Conservation (phyloP, 1,140 invertebrate species). For the Lordiphosa collinella region DNA sequence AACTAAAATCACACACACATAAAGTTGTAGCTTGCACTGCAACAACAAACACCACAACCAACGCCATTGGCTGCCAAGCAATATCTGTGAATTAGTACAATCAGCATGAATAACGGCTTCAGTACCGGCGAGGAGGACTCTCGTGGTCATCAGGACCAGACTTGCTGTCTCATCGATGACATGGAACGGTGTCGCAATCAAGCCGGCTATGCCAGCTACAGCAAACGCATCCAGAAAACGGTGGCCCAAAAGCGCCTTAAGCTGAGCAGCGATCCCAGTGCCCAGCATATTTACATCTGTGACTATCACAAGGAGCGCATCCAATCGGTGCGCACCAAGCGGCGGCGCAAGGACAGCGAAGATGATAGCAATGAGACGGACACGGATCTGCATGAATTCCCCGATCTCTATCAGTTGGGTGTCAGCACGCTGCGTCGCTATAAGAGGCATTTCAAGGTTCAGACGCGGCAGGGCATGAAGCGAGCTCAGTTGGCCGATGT, state of each 20-base stretch:
- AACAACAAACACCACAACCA: no score
- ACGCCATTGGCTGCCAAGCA: no score
- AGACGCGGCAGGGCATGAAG: conserved; percentile 93
- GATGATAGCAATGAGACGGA: conserved; percentile 94
- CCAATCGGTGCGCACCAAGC: conserved; percentile 93
- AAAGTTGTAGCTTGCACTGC: no score
- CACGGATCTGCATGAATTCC: conserved; percentile 90
- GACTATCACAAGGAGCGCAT: conserved; percentile 97
- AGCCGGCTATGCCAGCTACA: conserved; percentile 97
- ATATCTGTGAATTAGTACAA: no score
- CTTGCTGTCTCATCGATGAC: conserved; percentile 96
- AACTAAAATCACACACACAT: no score
- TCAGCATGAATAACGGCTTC: conserved; percentile 88
- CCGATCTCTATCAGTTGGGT: conserved; percentile 95
- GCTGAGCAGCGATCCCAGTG: conserved; percentile 91
- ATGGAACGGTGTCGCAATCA: conserved; percentile 88
- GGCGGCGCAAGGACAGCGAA: conserved; percentile 93
- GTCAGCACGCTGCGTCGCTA: conserved; percentile 95
- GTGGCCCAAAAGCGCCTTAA: conserved; percentile 95
- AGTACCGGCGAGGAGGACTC: conserved; percentile 95
- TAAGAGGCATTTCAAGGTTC: conserved; percentile 95
- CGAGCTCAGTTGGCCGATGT: conserved; percentile 97
- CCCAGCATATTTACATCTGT: conserved; percentile 97
- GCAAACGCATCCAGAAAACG: conserved; percentile 97
- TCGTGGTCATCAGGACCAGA: conserved; percentile 89